Percentiles rank a stretch among this genome's conserved stretches.
Evolutionary conservation across 2,888 invertebrate genomes (phyloP).

Genomic region (Drosophila barbarae): DNA sequence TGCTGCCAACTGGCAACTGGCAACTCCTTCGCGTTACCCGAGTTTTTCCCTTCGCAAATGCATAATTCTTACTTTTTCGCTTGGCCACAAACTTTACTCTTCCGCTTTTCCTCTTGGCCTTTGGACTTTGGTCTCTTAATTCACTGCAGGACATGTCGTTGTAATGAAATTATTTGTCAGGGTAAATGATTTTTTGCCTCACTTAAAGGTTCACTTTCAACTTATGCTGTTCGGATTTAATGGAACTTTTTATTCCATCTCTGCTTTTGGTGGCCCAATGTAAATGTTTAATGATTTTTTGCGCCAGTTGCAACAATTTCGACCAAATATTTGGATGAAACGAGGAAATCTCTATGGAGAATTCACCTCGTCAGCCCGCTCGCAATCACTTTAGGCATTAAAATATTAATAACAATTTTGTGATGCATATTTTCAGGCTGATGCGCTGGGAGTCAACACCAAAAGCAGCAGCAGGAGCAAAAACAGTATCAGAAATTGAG

Average conservation of each 20-base stretch:
- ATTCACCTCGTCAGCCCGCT: constrained; percentile 7
- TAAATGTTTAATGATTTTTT: constrained; percentile 51
- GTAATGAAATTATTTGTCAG: constrained; percentile 71
- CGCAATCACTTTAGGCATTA: constrained; percentile 52
- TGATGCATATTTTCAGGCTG: constrained; percentile 54
- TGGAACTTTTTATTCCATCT: constrained; percentile 11
- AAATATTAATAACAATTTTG: constrained; percentile 68
- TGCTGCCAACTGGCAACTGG: background rate
- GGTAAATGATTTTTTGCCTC: constrained; percentile 40
- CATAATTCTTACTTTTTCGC: constrained; percentile 66
- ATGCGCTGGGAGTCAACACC: constrained; percentile 31
- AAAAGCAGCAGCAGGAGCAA: constrained; percentile 27
- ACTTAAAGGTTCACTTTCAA: constrained; percentile 32
- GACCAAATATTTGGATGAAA: constrained; percentile 49
- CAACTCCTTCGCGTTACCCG: constrained; percentile 14
- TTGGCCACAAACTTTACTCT: constrained; percentile 33
- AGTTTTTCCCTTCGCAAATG: constrained; percentile 43
- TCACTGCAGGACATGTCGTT: constrained; percentile 45
- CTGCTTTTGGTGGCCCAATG: constrained; percentile 13
- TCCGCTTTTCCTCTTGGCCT: constrained; percentile 9
- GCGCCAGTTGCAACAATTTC: constrained; percentile 44
- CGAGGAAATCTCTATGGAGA: constrained; percentile 40
- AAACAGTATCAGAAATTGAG: constrained; percentile 20
- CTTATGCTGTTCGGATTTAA: constrained; percentile 17
- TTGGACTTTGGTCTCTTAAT: constrained; percentile 50